A percentile compares a stretch with the other conserved stretches of the same genome.
Conservation (phyloP, 2,888 invertebrate species). For the Caenorhabditis auriculariae region DNA sequence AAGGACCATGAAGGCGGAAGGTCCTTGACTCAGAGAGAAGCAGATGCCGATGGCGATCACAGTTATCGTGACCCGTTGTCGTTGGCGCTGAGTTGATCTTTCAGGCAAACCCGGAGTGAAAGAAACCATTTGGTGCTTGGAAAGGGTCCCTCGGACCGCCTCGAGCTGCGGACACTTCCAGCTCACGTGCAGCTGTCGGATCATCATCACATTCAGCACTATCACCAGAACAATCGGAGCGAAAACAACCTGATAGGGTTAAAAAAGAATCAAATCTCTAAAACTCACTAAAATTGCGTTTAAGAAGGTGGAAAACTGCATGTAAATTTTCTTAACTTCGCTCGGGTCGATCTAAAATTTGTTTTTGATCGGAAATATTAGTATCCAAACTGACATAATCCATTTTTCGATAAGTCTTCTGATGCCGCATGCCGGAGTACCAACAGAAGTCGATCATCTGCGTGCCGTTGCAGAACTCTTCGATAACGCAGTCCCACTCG, state of each 20-base stretch:
- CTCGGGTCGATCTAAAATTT: constrained; percentile 21
- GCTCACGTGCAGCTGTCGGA: constrained; percentile 45
- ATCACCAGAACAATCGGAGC: constrained; percentile 56
- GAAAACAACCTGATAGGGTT: constrained; percentile 57
- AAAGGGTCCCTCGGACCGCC: constrained; percentile 30
- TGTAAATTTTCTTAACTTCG: constrained; percentile 32
- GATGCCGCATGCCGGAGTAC: constrained; percentile 47
- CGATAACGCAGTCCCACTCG: constrained; percentile 59
- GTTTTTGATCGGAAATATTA: not conserved
- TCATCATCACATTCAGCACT: constrained; percentile 52
- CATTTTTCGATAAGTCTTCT: constrained; percentile 21
- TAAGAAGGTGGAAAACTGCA: constrained; percentile 42
- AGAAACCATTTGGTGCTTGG: constrained; percentile 28
- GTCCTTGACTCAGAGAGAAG: constrained; percentile 60
- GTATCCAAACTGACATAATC: constrained; percentile 14
- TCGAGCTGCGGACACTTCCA: constrained; percentile 27
- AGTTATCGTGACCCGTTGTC: constrained; percentile 52
- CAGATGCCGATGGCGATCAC: constrained; percentile 58
- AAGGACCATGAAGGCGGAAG: constrained; percentile 59
- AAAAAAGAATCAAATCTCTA: not conserved
- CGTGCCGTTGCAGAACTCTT: constrained; percentile 56
- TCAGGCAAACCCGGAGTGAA: not conserved
- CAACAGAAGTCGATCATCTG: constrained; percentile 55
- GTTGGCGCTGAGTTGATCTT: constrained; percentile 22
- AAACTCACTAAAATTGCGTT: constrained; percentile 37